Conservation (phyloP, 2,113 vertebrate species). For the Lepus europaeus region DNA sequence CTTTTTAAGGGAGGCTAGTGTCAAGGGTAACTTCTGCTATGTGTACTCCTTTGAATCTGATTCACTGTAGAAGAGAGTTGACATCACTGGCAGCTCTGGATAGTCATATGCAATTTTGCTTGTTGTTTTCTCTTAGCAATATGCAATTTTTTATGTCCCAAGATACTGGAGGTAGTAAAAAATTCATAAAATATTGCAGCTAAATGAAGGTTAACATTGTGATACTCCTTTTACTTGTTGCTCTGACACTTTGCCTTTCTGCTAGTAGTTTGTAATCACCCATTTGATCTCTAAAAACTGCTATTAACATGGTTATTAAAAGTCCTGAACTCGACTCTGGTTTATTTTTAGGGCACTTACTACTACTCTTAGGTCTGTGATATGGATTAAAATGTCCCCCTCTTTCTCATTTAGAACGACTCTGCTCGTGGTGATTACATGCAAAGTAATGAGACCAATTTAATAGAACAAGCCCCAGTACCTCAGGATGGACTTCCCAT, state of each 20-base stretch:
- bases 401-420: slow-evolving; percentile 83
- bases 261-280: neutral
- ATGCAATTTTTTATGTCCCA: neutral
- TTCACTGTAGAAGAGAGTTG: neutral
- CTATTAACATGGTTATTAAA: slow-evolving; percentile 17
- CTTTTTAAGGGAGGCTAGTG: neutral
- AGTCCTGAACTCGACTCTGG: neutral
- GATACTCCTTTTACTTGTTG: neutral
- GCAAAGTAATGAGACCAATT: slow-evolving; percentile 82
- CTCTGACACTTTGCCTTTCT: slow-evolving; percentile 23
- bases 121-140: neutral
- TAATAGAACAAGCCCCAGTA: slow-evolving; percentile 82
- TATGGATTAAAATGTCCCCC: slow-evolving; percentile 7
- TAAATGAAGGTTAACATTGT: neutral
- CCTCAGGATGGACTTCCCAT: slow-evolving; percentile 85
- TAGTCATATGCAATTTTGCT: neutral
- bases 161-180: neutral
- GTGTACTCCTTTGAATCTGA: neutral
- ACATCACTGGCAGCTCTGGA: neutral
- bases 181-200: neutral
- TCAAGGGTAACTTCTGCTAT: neutral
- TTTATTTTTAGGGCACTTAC: neutral
- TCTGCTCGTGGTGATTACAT: slow-evolving; percentile 84
- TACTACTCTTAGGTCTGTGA: neutral
- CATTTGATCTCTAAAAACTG: slow-evolving; percentile 25